Conservation (phyloP, 2,113 vertebrate genomes). For the Spheniscus mendiculus region DNA sequence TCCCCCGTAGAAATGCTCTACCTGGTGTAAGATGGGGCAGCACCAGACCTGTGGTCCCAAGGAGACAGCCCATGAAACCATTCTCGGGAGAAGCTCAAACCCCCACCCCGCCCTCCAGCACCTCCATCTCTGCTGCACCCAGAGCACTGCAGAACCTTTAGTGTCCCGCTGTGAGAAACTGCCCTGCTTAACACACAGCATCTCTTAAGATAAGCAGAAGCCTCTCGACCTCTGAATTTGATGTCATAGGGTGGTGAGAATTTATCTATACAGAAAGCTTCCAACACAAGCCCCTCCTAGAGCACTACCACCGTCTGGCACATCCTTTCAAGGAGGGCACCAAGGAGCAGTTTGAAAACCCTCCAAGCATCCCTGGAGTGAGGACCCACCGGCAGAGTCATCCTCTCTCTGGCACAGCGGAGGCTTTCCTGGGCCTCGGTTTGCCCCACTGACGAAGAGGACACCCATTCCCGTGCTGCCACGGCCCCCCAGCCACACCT, state of each 20-base stretch:
- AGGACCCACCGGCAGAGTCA: rapidly evolving
- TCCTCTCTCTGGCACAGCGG: not conserved
- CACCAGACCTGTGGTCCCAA: not conserved
- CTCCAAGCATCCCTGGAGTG: rapidly evolving
- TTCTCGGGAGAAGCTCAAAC: not conserved
- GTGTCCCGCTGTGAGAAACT: rapidly evolving
- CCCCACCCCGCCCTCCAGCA: not conserved
- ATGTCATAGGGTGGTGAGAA: rapidly evolving
- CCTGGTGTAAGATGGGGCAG: not conserved
- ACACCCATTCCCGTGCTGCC: rapidly evolving
- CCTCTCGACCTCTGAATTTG: not conserved
- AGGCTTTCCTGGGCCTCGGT: not conserved
- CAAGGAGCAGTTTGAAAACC: not conserved
- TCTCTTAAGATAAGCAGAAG: not conserved
- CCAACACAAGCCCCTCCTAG: not conserved
- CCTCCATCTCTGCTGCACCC: not conserved
- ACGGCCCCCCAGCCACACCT: not conserved
- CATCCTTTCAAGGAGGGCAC: not conserved
- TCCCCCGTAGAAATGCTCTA: not conserved
- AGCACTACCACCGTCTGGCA: not conserved
- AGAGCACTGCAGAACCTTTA: rapidly evolving
- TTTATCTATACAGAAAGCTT: not conserved
- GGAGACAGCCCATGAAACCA: rapidly evolving
- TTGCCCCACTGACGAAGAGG: not conserved
- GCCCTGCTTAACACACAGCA: rapidly evolving